A percentile compares a stretch with the other conserved stretches of the same genome.
Evolutionary conservation across 2,113 vertebrate genomes (phyloP).

Genomic region (Sakesphorus luctuosus): DNA sequence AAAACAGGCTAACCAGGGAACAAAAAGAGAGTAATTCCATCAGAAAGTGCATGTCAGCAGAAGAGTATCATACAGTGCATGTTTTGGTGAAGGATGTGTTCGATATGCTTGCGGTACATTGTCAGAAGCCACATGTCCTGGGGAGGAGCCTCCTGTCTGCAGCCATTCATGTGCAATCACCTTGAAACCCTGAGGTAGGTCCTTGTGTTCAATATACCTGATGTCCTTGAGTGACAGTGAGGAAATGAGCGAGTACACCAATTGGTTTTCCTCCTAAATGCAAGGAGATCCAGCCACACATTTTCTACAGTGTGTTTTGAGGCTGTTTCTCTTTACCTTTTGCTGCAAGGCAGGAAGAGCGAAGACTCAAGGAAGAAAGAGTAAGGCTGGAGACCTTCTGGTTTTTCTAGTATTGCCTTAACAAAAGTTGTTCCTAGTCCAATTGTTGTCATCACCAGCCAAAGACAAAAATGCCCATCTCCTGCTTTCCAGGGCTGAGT

Average conservation of each 20-base stretch:
- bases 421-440: not conserved
- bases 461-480: not conserved
- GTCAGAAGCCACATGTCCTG: not conserved
- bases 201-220: not conserved
- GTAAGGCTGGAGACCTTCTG: not conserved
- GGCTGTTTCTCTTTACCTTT: not conserved
- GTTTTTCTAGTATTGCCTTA: not conserved
- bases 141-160: not conserved
- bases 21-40: not conserved
- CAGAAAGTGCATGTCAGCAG: not conserved
- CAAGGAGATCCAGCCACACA: not conserved
- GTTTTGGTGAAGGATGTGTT: not conserved
- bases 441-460: not conserved
- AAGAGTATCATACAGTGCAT: not conserved
- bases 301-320: not conserved
- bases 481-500: not conserved
- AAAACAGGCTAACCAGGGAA: not conserved
- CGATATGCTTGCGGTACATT: rapidly evolving
- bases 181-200: not conserved
- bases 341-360: not conserved
- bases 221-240: not conserved
- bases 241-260: not conserved
- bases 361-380: not conserved
- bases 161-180: rapidly evolving
- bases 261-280: not conserved